These are phyloP conservation scores for Lytechinus variegatus DNA, from an alignment of 35 echinoderm and acorn worm genomes.

Conservation along the genomic window DNA sequence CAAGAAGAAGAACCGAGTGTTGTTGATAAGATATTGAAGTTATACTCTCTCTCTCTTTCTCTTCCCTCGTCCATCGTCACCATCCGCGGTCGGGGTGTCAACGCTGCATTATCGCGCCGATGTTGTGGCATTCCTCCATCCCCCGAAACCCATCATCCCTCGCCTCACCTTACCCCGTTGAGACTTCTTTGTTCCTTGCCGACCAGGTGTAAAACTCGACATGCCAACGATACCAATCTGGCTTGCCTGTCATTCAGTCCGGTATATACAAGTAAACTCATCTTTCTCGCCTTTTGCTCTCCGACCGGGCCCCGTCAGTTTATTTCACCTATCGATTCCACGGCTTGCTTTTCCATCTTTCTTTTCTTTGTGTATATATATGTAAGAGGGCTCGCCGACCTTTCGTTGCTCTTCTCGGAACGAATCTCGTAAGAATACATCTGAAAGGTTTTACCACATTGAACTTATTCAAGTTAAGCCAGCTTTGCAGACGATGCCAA, in stretches of 20 bases:
- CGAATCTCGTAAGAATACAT: background rate
- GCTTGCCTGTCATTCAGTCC: constrained; percentile 34
- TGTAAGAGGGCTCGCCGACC: background rate
- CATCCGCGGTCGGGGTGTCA: constrained; percentile 31
- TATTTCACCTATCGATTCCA: constrained; percentile 39
- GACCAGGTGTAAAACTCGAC: constrained; percentile 52
- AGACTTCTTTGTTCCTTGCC: constrained; percentile 41
- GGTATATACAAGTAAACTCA: constrained; percentile 36
- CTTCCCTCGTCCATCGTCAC: constrained; percentile 5
- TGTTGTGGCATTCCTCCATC: constrained; percentile 44
- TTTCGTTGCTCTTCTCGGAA: background rate
- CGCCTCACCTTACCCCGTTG: constrained; percentile 49
- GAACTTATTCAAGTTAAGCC: background rate
- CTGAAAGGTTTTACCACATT: background rate
- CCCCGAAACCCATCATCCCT: constrained; percentile 48
- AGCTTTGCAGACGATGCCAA: background rate
- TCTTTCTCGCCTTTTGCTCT: constrained; percentile 40
- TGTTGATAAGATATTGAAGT: background rate
- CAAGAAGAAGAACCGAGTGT: background rate
- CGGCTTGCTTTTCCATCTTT: constrained; percentile 13
- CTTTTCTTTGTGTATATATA: constrained; percentile 21
- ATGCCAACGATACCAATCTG: constrained; percentile 43
- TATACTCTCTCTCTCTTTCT: background rate
- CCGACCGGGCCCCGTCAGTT: background rate
- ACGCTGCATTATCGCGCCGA: constrained; percentile 39